Percentiles rank a stretch among this genome's conserved stretches.
These are phyloP conservation scores for Onthophagus sagittarius DNA, from an alignment of 2,888 invertebrate genomes.

Conservation along the genomic window DNA sequence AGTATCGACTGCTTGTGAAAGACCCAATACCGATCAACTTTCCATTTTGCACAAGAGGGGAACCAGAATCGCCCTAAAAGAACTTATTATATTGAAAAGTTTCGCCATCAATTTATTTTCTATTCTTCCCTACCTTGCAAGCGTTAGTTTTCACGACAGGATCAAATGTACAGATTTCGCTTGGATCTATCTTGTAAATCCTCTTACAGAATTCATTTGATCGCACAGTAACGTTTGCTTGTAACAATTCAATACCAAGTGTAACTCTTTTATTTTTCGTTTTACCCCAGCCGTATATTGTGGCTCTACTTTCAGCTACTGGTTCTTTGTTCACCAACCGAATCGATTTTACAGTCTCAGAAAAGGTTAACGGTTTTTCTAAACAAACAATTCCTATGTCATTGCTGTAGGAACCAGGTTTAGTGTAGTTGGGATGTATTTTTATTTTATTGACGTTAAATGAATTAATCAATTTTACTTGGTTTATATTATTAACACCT, in stretches of 20 bases:
- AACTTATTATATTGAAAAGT: not conserved
- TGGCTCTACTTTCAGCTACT: not conserved
- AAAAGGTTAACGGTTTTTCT: not conserved
- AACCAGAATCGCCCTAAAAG: not conserved
- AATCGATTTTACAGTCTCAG: not conserved
- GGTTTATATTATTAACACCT: not conserved
- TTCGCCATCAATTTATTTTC: not conserved
- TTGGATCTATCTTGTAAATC: not conserved
- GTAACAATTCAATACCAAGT: not conserved
- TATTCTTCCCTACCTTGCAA: not conserved
- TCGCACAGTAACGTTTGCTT: not conserved
- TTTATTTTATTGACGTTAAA: not conserved
- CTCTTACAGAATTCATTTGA: not conserved
- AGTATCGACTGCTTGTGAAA: not conserved
- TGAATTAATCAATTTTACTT: not conserved
- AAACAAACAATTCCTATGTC: not conserved
- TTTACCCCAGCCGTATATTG: not conserved
- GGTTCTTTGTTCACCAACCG: not conserved
- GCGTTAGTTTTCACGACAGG: not conserved
- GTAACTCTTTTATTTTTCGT: not conserved
- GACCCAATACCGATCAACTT: not conserved
- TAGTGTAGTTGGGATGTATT: not conserved
- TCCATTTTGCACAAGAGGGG: not conserved
- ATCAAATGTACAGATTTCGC: not conserved
- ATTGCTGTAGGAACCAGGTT: not conserved